Base-by-base conservation (phyloP, 1,140 invertebrate species). In the Zaprionus nigranus region DNA sequence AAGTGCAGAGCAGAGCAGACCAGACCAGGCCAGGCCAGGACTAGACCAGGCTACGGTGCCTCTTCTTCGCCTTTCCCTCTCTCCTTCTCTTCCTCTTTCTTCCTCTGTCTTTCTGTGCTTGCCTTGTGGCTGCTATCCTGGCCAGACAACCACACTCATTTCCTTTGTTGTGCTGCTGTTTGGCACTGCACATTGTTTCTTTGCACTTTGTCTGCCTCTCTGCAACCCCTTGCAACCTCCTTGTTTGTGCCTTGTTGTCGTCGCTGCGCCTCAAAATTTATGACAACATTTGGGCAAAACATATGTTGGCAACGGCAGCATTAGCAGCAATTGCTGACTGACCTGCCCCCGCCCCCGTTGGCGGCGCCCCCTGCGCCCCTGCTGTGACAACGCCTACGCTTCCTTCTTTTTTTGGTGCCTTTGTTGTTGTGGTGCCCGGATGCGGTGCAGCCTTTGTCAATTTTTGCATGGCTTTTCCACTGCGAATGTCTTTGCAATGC, bases 211-310 rank as follows among this genome's bases (percentile, higher is more conserved):
- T 60, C 76, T 64, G 64, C 49, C 30, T 20, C 54, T 0, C n/a
- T n/a, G n/a, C n/a, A n/a, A n/a, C n/a, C n/a, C n/a, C n/a, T n/a
- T n/a, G n/a, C n/a, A n/a, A n/a, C n/a, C n/a, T n/a, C n/a, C 12
- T 13, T 26, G 46, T 26, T 53, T 28, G 30, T 34, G 24, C 62
- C 43, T 61, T 65, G 75, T 80, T 64, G 68, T 78, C 68, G 67
- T 73, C 34, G 83, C 63, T 57, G 80, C 68, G 76, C 61, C 78
- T 79, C 61, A 73, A 73, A 88, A 88, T 88, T 88, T 88, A 88
- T 88, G 84, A 84, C 84, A 88, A 87, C 85, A 84, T 90, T 88
- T 88, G 84, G 85, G 74, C 71, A 81, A 88, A 88, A 84, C 84
- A 88, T 88, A 88, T 88, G 84, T 82, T 82, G 83, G 84, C 83